phyloP scores from a whole-genome alignment of 1,140 invertebrate genomes.

The Zaprionus africanus region DNA sequence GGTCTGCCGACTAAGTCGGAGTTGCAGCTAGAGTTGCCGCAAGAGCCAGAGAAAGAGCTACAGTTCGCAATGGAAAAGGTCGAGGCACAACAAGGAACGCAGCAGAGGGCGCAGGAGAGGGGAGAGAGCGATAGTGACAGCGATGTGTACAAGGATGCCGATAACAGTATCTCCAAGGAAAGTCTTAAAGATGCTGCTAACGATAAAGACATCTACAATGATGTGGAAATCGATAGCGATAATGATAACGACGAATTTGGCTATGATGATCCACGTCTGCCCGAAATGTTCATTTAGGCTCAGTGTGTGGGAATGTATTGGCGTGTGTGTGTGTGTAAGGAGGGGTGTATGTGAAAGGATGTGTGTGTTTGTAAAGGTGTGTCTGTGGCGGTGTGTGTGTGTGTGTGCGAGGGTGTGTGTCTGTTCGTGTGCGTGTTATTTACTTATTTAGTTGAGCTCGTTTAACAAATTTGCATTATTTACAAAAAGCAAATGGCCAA shows the following conservation, averaged over 20 bases:
- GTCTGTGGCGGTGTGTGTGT: not conserved
- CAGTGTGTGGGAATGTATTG: not conserved
- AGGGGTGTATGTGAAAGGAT: not conserved
- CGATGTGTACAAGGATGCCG: not conserved
- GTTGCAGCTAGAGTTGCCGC: no score
- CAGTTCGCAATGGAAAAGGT: not conserved
- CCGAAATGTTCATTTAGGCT: constrained; percentile 59
- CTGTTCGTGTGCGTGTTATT: not conserved
- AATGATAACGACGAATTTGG: constrained; percentile 36
- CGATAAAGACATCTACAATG: not conserved
- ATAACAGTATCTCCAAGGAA: not conserved
- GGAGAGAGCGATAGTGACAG: not conserved
- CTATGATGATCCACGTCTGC: constrained; percentile 64
- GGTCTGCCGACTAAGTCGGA: not conserved
- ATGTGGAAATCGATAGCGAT: constrained; percentile 14
- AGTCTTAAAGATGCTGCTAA: not conserved
- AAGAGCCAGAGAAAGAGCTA: not conserved
- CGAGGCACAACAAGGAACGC: not conserved
- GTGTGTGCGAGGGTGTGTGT: not conserved
- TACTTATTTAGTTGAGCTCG: not conserved
- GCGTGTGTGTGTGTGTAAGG: not conserved
- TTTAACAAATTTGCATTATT: constrained; percentile 57
- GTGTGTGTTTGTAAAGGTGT: not conserved
- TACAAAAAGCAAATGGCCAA: constrained; percentile 44
- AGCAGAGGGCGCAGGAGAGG: not conserved